These are phyloP conservation scores for Ormia ochracea DNA, from an alignment of 2,888 invertebrate species.

Conservation along the genomic window DNA sequence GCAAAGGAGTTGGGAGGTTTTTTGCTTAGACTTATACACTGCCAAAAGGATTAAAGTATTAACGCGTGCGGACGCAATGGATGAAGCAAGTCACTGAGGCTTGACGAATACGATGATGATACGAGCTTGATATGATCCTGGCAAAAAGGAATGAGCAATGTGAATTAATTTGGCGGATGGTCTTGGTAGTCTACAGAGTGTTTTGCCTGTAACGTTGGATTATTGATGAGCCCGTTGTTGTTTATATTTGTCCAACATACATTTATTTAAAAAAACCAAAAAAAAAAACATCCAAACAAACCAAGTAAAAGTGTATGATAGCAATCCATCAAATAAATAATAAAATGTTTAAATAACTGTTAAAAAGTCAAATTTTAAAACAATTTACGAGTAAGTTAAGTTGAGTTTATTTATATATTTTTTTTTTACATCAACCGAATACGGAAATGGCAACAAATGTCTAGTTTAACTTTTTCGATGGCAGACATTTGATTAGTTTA, in stretches of 20 bases:
- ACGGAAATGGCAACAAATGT: constrained; percentile 63
- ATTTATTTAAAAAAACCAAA: neutral
- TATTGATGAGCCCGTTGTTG: constrained; percentile 55
- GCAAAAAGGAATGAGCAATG: neutral
- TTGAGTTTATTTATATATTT: neutral
- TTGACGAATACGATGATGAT: constrained; percentile 55
- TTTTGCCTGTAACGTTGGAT: constrained; percentile 11
- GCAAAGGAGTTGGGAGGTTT: neutral
- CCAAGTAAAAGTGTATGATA: constrained; percentile 21
- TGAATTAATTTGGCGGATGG: constrained; percentile 19
- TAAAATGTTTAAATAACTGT: constrained; percentile 55
- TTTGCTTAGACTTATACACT: constrained; percentile 20
- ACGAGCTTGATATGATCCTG: constrained; percentile 53
- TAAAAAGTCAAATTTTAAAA: constrained; percentile 52
- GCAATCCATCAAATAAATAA: constrained; percentile 62
- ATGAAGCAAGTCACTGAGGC: constrained; percentile 61
- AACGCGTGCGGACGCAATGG: constrained; percentile 68
- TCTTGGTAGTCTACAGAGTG: neutral
- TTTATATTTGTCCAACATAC: constrained; percentile 55
- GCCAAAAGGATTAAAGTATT: constrained; percentile 72
- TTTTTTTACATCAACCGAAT: constrained; percentile 43
- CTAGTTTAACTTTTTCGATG: constrained; percentile 63
- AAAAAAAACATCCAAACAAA: too few species aligned
- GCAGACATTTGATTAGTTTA: constrained; percentile 75
- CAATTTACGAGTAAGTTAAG: constrained; percentile 9